Evolutionary conservation across 2,113 vertebrate species (phyloP).

Genomic region (Riparia riparia): DNA sequence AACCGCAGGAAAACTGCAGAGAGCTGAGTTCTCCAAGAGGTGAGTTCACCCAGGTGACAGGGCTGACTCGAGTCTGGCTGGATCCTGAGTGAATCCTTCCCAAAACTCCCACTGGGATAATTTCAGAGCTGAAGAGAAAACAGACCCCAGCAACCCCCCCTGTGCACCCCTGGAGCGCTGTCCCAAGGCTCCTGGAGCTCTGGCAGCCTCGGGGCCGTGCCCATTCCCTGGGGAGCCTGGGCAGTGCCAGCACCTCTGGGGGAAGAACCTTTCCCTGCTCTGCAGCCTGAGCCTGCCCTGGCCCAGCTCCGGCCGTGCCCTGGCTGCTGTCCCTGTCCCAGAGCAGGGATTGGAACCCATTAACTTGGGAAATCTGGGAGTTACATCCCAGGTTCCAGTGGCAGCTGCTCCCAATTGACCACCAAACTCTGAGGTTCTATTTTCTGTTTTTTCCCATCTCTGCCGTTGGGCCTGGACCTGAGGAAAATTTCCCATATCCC

Average conservation of each 20-base stretch:
- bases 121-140: not conserved
- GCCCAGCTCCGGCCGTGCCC: not conserved
- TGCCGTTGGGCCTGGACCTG: not conserved
- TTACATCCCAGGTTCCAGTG: not conserved
- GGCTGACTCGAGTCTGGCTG: not conserved
- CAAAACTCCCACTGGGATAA: not conserved
- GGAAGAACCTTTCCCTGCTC: not conserved
- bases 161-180: not conserved
- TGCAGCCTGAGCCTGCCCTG: not conserved
- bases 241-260: not conserved
- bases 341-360: not conserved
- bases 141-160: accelerated
- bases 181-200: not conserved
- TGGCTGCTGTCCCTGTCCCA: not conserved
- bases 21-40: not conserved
- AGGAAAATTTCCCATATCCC: not conserved
- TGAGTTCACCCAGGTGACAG: not conserved
- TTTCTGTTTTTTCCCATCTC: not conserved
- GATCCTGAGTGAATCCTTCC: not conserved
- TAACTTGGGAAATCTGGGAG: no score
- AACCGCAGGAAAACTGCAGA: not conserved
- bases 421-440: not conserved
- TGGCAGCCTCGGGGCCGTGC: not conserved
- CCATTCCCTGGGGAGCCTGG: not conserved
- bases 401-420: not conserved